Percentiles rank a stretch among this genome's conserved stretches.
phyloP scores from a whole-genome alignment of 2,888 invertebrate genomes.

The Chironomus riparius region DNA sequence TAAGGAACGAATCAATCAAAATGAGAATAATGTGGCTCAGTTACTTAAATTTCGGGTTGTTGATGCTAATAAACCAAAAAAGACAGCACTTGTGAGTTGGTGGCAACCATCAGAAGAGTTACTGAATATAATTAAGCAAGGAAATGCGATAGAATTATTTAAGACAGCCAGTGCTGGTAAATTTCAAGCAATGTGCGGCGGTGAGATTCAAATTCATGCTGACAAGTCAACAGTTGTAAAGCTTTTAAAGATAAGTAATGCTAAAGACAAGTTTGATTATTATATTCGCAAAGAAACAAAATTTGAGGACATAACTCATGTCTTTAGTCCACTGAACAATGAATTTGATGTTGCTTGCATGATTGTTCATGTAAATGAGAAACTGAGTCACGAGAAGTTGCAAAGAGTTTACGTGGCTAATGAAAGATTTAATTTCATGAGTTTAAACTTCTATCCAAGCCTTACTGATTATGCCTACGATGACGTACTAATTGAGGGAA shows the following conservation, averaged over 20 bases:
- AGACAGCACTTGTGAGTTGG: conserved; percentile 49
- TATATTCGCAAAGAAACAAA: conserved; percentile 41
- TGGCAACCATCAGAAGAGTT: conserved; percentile 62
- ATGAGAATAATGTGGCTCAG: conserved; percentile 31
- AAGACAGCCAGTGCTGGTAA: conserved; percentile 45
- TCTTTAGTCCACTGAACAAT: conserved; percentile 46
- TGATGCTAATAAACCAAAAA: conserved; percentile 32
- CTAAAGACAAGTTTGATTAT: conserved; percentile 28
- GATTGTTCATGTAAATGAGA: conserved; percentile 45
- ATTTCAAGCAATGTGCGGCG: no score
- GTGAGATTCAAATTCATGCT: conserved; percentile 46
- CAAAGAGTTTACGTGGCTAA: conserved; percentile 50
- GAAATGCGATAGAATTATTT: conserved; percentile 49
- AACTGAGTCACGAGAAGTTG: conserved; percentile 32
- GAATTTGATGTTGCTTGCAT: conserved; percentile 69
- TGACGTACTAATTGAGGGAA: conserved; percentile 50
- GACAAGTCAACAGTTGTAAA: conserved; percentile 29
- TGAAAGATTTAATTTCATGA: conserved; percentile 45
- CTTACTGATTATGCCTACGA: conserved; percentile 45
- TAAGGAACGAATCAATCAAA: neutral
- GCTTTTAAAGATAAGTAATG: neutral
- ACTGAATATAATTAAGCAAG: conserved; percentile 52
- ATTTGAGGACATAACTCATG: conserved; percentile 43
- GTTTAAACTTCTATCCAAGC: conserved; percentile 50
- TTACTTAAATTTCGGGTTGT: conserved; percentile 43